These are phyloP conservation scores for Pollenia angustigena DNA, from an alignment of 2,888 invertebrate species.

Conservation along the genomic window DNA sequence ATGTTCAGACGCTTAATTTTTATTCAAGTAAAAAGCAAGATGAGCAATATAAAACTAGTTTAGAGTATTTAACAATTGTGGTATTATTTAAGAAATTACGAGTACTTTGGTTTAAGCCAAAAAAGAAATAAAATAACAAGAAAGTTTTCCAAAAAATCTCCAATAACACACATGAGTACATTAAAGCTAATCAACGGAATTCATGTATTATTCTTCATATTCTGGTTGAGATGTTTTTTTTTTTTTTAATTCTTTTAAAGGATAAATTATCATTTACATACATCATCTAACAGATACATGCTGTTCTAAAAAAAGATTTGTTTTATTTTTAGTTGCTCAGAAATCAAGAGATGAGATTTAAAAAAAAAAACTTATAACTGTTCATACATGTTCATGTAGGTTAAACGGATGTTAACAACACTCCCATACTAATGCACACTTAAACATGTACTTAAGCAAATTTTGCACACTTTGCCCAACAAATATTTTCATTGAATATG, in stretches of 20 bases:
- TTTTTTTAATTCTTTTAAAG: background rate
- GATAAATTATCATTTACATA: conserved; percentile 26
- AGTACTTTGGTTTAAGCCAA: too few relatives aligned
- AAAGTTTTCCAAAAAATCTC: background rate
- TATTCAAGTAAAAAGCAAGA: too few relatives aligned
- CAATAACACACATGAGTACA: conserved; percentile 24
- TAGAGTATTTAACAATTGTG: too few relatives aligned
- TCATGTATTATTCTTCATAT: conserved; percentile 16
- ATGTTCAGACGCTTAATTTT: too few relatives aligned
- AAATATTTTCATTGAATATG: too few relatives aligned
- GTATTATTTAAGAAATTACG: too few relatives aligned
- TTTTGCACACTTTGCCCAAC: background rate
- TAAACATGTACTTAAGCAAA: background rate
- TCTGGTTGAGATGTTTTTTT: background rate
- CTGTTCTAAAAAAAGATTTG: conserved; percentile 6
- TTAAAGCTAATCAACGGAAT: conserved; percentile 38
- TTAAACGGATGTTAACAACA: conserved; percentile 48
- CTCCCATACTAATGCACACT: background rate
- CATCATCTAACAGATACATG: conserved; percentile 18
- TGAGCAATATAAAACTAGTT: too few relatives aligned
- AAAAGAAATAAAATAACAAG: too few relatives aligned
- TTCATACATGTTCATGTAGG: conserved; percentile 31
- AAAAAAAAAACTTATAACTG: background rate
- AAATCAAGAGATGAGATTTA: background rate
- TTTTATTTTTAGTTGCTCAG: background rate